phyloP scores from a whole-genome alignment of 2,113 vertebrate species.

The Gila orcuttii region DNA sequence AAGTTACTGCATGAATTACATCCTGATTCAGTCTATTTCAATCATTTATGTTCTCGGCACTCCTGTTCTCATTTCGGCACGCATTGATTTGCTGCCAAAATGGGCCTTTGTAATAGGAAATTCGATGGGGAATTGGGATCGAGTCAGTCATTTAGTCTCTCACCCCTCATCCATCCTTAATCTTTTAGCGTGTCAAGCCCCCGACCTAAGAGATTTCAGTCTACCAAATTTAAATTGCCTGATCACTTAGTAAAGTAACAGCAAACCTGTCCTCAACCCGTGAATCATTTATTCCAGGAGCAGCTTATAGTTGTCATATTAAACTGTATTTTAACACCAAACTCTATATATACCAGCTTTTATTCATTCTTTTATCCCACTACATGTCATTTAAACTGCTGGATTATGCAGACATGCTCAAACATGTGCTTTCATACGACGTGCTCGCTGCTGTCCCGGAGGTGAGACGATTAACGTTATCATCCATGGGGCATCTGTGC shows the following conservation, averaged over 20 bases:
- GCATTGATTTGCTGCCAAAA: conserved; percentile 25
- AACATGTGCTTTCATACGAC: neutral
- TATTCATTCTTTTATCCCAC: neutral
- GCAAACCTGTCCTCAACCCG: neutral
- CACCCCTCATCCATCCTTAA: neutral
- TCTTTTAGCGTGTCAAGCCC: neutral
- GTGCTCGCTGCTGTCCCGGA: neutral
- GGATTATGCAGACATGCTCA: conserved; percentile 7
- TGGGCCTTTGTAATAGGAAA: neutral
- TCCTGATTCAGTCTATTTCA: neutral
- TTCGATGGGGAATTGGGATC: neutral
- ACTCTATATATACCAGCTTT: neutral
- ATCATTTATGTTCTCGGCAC: neutral
- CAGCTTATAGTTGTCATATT: neutral
- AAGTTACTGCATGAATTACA: conserved; percentile 17
- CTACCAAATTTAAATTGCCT: neutral
- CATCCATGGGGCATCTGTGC: conserved; percentile 5
- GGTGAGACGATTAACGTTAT: conserved; percentile 5
- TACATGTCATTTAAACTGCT: neutral
- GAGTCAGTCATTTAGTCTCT: conserved; percentile 2
- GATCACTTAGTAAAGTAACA: neutral
- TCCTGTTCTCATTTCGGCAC: neutral
- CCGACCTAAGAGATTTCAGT: neutral
- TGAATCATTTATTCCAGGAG: neutral
- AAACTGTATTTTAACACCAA: neutral